Evolutionary conservation across 2,797 vertebrate species (phyloP).

Genomic region (Cynodonichthys magdalenae): DNA sequence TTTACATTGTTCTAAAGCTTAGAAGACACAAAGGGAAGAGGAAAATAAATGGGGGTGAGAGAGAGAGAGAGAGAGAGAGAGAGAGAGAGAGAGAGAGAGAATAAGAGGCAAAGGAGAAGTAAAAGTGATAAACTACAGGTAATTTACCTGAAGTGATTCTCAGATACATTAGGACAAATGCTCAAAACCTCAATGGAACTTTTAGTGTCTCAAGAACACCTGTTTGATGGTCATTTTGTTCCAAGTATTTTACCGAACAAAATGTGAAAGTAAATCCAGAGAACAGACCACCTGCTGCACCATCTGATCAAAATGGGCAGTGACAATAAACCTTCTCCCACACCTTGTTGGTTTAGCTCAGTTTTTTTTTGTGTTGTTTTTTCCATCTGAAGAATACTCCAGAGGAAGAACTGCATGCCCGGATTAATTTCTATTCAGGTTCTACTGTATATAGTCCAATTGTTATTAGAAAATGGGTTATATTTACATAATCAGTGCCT

Average conservation of each 20-base stretch:
- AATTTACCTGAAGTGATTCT: not conserved
- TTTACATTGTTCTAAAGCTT: not conserved
- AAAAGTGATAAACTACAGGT: not conserved
- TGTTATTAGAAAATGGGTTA: conserved; percentile 36
- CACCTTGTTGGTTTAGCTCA: not conserved
- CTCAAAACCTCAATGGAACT: not conserved
- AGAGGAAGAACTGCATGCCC: not conserved
- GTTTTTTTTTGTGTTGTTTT: not conserved
- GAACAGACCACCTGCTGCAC: conserved; percentile 8
- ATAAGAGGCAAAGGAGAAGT: not conserved
- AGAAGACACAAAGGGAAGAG: not conserved
- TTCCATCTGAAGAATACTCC: not conserved
- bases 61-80: not conserved
- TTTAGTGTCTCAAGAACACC: not conserved
- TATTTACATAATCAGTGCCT: conserved; percentile 40
- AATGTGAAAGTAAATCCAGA: not conserved
- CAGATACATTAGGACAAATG: not conserved
- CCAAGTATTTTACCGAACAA: conserved; percentile 6
- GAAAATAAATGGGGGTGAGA: not conserved
- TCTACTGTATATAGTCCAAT: not conserved
- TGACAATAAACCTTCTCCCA: not conserved
- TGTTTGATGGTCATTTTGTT: not conserved
- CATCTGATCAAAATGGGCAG: not conserved
- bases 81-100: not conserved
- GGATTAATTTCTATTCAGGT: not conserved